These are phyloP conservation scores for Pheucticus melanocephalus DNA, from an alignment of 2,113 vertebrate species.

Conservation along the genomic window DNA sequence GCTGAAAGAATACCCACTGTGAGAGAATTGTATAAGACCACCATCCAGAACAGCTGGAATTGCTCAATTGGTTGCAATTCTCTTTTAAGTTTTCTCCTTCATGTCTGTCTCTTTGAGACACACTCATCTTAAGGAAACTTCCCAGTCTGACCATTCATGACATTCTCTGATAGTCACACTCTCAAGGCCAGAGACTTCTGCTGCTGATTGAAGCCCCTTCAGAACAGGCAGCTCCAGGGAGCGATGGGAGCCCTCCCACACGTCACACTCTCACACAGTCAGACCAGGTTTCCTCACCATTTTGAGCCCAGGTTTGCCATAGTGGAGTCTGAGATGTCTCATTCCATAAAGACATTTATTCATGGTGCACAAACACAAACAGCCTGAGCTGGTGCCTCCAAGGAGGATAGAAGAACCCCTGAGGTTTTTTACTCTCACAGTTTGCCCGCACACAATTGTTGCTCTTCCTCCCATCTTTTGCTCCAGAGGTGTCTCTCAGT, in stretches of 20 bases:
- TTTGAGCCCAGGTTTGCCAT: not conserved
- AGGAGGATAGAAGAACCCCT: not conserved
- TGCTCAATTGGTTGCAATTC: not conserved
- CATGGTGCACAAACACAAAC: rapidly evolving
- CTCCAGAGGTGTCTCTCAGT: not conserved
- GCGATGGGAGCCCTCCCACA: too few species aligned
- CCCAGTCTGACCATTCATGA: not conserved
- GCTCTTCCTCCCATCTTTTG: rapidly evolving
- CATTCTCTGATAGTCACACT: not conserved
- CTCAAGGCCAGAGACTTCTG: not conserved
- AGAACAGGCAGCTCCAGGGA: not conserved
- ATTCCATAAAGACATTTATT: not conserved
- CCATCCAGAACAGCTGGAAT: not conserved
- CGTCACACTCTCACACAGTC: not conserved
- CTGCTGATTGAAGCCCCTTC: not conserved
- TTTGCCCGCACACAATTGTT: rapidly evolving
- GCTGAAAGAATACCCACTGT: not conserved
- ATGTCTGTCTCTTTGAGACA: not conserved
- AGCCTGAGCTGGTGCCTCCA: rapidly evolving
- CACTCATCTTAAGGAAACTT: not conserved
- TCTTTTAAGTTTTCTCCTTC: not conserved
- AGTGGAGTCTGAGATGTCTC: not conserved
- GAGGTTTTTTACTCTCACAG: not conserved
- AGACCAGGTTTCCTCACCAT: not conserved
- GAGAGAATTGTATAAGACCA: not conserved